phyloP scores from a whole-genome alignment of 2,888 invertebrate species.

The Allophyes oxyacanthae region DNA sequence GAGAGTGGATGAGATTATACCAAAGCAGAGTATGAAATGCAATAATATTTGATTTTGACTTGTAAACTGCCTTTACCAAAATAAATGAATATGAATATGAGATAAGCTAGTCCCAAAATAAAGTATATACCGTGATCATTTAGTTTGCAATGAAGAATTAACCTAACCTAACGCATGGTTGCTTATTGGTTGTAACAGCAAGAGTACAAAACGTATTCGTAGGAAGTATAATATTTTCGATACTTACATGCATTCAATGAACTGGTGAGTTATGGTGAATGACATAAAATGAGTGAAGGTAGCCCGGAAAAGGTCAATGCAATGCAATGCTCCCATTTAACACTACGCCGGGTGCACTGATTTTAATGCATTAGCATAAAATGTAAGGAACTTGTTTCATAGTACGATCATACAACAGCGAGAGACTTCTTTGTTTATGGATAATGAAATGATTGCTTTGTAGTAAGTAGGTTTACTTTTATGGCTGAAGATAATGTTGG shows the following conservation, averaged over 20 bases:
- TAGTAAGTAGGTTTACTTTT: too few species aligned
- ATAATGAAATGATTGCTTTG: too few species aligned
- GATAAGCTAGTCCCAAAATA: too few species aligned
- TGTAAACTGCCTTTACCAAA: too few species aligned
- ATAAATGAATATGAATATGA: too few species aligned
- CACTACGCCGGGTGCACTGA: constrained; percentile 16
- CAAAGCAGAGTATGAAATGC: too few species aligned
- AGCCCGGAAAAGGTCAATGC: constrained; percentile 58
- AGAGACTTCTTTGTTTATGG: not conserved
- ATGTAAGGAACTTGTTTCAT: not conserved
- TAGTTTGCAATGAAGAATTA: too few species aligned
- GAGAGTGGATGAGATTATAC: too few species aligned
- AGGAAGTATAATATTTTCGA: constrained; percentile 13
- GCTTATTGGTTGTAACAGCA: not conserved
- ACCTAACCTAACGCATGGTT: too few species aligned
- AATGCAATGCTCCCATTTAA: constrained; percentile 61
- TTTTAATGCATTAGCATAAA: constrained; percentile 26
- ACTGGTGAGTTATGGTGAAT: constrained; percentile 16
- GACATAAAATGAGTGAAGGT: constrained; percentile 26
- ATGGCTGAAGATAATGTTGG: too few species aligned
- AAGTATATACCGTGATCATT: too few species aligned
- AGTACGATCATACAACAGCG: not conserved
- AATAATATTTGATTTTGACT: too few species aligned
- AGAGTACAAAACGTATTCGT: constrained; percentile 1
- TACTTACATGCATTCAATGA: constrained; percentile 5